Base-by-base conservation (phyloP, 1,140 invertebrate genomes). In the Drepana arcuata region DNA sequence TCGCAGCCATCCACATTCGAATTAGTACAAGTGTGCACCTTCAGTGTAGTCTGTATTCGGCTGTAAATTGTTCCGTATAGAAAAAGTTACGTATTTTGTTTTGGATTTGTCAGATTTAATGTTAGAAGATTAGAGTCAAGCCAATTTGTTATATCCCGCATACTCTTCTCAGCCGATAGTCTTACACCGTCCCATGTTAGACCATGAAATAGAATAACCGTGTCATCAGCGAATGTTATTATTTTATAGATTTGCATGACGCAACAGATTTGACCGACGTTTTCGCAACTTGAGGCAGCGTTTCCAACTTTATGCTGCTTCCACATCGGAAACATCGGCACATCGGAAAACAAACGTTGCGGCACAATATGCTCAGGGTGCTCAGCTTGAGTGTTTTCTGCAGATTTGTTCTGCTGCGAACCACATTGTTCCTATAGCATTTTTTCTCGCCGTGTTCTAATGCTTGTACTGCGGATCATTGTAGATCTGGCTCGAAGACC, bases 11-110 rank as follows among this genome's bases (percentile, higher is more conserved):
- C 15, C 7, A 2, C 14, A 10, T 14, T 11, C 10, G 2, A 16
- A 32, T 32, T 18, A 11, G 14, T n/a, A 16, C 7, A 5, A 16
- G 18, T 24, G 27, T 7, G 14, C 21, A 24, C 15, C 15, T 24
- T 31, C 11, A 30, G 2, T 30, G 24, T 21, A 38, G 14, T 30
- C 11, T 4, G n/a, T 14, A 11, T 14, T 14, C 21, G 28, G 36
- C 31, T 30, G 27, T 12, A n/a, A 24, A 31, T 37, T 37, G 16
- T 21, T 18, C 25, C 18, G 30, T 14, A 39, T 37, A 31, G 13
- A 23, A 31, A 39, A 39, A n/a, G 27, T 39, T 14, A 39, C 9
- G 16, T 30, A 39, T 24, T 39, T 39, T n/a, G 28, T 31, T 39
- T 31, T 39, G n/a, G n/a, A n/a, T n/a, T n/a, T 15, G 18, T 16